Percentiles rank a stretch among this genome's conserved stretches.
phyloP scores from a whole-genome alignment of 35 echinoderm and acorn worm genomes.

The Eucidaris tribuloides region DNA sequence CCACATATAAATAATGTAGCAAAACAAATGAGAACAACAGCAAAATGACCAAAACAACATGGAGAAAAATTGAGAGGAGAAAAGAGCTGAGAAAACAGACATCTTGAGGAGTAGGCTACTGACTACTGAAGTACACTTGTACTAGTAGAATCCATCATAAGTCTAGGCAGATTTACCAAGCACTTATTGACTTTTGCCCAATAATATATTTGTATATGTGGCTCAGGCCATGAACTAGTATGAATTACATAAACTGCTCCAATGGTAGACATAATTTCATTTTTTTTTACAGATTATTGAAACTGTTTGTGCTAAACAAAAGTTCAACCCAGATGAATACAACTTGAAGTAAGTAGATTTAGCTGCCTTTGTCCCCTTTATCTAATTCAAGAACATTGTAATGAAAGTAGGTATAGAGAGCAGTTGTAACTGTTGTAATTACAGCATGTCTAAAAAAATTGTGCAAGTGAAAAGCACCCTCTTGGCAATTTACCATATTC shows the following conservation, averaged over 20 bases:
- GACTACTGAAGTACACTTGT: no score
- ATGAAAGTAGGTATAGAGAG: neutral
- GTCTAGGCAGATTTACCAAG: neutral
- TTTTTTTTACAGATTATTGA: slow-evolving; percentile 59
- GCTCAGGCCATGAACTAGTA: neutral
- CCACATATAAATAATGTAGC: no score
- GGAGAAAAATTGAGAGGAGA: no score
- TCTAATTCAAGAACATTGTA: neutral
- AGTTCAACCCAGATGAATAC: slow-evolving; percentile 41
- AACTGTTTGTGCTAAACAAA: slow-evolving; percentile 66
- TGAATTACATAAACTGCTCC: neutral
- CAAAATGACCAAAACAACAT: no score
- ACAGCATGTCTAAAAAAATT: neutral
- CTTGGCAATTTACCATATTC: neutral
- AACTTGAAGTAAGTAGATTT: slow-evolving; percentile 51
- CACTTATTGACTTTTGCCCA: neutral
- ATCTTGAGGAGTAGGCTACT: no score
- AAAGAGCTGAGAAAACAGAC: no score
- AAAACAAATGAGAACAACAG: no score
- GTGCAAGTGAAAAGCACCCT: neutral
- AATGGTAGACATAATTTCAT: neutral
- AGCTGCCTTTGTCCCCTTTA: neutral
- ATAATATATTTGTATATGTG: neutral
- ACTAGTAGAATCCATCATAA: neutral
- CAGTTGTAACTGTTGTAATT: neutral